A percentile compares a stretch with the other conserved stretches of the same genome.
phyloP scores from a whole-genome alignment of 1,140 invertebrate species.

The Coelopa frigida region DNA sequence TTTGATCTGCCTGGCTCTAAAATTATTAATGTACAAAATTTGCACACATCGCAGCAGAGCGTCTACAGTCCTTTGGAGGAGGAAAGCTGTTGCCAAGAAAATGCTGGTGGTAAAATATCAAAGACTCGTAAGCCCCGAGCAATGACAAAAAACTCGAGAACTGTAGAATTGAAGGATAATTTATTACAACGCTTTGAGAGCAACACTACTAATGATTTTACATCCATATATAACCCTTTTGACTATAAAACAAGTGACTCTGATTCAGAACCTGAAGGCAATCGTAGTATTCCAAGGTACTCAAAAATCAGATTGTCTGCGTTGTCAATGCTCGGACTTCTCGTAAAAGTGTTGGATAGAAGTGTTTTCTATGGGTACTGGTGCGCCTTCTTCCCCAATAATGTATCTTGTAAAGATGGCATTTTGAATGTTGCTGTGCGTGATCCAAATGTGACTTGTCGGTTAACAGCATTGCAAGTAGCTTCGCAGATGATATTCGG shows the following conservation, averaged over 20 bases:
- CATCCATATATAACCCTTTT: constrained; percentile 1
- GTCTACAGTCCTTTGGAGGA: constrained; percentile 46
- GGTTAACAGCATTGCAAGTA: constrained; percentile 53
- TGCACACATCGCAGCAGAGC: constrained; percentile 49
- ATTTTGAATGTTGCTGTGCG: constrained; percentile 55
- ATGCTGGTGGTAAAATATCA: constrained; percentile 37
- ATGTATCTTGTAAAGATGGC: constrained; percentile 35
- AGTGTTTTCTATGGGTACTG: constrained; percentile 63
- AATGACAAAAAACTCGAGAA: constrained; percentile 22
- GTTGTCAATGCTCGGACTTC: constrained; percentile 44
- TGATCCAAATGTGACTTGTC: constrained; percentile 55
- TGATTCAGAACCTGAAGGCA: constrained; percentile 48
- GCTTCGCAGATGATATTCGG: constrained; percentile 55
- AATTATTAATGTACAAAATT: constrained; percentile 35
- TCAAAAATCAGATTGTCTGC: constrained; percentile 49
- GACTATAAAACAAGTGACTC: constrained; percentile 49
- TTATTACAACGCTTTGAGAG: too few species aligned
- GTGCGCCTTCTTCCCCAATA: constrained; percentile 55
- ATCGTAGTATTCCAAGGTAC: constrained; percentile 27
- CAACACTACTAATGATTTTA: constrained; percentile 10
- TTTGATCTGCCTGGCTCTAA: constrained; percentile 42
- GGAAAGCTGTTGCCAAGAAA: constrained; percentile 21
- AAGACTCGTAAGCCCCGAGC: constrained; percentile 43
- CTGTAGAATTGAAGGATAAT: constrained; percentile 15
- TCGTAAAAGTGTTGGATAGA: constrained; percentile 44